These are phyloP conservation scores for Zosterops hypoxanthus DNA, from an alignment of 2,113 vertebrate species.

Conservation along the genomic window DNA sequence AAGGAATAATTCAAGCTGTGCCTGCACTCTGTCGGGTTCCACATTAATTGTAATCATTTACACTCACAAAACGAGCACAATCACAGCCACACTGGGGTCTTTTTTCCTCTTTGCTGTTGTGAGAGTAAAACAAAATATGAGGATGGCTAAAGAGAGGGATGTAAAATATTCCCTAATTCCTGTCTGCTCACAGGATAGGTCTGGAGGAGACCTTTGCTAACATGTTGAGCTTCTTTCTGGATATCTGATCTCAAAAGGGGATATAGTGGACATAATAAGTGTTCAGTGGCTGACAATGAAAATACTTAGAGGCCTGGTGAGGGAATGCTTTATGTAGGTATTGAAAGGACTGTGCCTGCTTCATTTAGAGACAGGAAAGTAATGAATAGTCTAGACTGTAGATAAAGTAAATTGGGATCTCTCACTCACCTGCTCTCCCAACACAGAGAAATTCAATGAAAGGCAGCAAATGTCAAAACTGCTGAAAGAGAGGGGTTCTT, in stretches of 20 bases:
- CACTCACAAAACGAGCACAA: not conserved
- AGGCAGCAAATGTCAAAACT: conserved; percentile 39
- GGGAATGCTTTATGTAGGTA: conserved; percentile 55
- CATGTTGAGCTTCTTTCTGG: not conserved
- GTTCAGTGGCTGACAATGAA: conserved; percentile 62
- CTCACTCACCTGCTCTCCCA: conserved; percentile 48
- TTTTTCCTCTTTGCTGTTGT: not conserved
- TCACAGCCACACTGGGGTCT: not conserved
- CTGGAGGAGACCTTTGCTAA: not conserved
- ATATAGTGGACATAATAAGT: conserved; percentile 60
- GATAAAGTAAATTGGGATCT: conserved; percentile 58
- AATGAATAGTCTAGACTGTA: conserved; percentile 69
- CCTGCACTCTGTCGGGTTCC: not conserved
- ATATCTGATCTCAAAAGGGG: conserved; percentile 57
- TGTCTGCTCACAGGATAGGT: not conserved
- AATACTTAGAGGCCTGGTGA: conserved; percentile 63
- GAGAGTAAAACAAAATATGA: conserved; percentile 6
- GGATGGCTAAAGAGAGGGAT: not conserved
- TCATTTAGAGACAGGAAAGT: conserved; percentile 59
- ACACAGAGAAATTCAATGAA: conserved; percentile 31
- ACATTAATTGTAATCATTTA: conserved; percentile 20
- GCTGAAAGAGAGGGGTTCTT: not conserved
- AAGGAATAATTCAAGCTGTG: not conserved
- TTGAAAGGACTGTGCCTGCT: conserved; percentile 52
- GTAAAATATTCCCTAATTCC: not conserved